A percentile compares a stretch with the other conserved stretches of the same genome.
Conservation (phyloP, 2,888 invertebrate species). For the Leptinotarsa haldemani region DNA sequence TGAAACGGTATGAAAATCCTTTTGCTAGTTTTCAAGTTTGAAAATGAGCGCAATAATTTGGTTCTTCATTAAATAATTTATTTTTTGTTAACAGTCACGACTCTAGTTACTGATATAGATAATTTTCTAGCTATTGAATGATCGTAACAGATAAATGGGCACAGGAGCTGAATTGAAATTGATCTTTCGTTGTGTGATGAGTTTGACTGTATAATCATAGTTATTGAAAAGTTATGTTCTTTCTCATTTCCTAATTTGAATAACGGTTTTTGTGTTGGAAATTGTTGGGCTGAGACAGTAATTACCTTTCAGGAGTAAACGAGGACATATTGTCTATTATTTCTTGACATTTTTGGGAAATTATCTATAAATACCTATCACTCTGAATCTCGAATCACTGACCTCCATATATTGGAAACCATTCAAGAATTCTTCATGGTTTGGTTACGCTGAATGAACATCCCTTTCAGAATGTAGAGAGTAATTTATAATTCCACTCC, state of each 20-base stretch:
- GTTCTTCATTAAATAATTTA: no score
- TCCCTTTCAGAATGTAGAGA: conserved; percentile 20
- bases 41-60: no score
- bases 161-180: neutral
- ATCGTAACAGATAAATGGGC: neutral
- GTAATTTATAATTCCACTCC: conserved; percentile 9
- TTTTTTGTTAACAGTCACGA: neutral
- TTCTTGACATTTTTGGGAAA: neutral
- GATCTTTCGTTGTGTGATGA: neutral
- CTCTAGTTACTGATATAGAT: neutral
- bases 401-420: conserved; percentile 21
- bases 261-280: conserved; percentile 1
- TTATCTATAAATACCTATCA: neutral
- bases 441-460: conserved; percentile 16
- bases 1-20: no score
- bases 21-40: no score
- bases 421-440: conserved; percentile 17
- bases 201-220: neutral
- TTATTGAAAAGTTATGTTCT: neutral
- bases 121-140: neutral
- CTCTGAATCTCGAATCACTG: conserved; percentile 16
- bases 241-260: neutral
- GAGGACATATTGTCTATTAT: conserved; percentile 5
- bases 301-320: neutral
- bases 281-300: neutral